A percentile compares a stretch with the other conserved stretches of the same genome.
These are phyloP conservation scores for Ecliptopera silaceata DNA, from an alignment of 2,888 invertebrate species.

Conservation along the genomic window DNA sequence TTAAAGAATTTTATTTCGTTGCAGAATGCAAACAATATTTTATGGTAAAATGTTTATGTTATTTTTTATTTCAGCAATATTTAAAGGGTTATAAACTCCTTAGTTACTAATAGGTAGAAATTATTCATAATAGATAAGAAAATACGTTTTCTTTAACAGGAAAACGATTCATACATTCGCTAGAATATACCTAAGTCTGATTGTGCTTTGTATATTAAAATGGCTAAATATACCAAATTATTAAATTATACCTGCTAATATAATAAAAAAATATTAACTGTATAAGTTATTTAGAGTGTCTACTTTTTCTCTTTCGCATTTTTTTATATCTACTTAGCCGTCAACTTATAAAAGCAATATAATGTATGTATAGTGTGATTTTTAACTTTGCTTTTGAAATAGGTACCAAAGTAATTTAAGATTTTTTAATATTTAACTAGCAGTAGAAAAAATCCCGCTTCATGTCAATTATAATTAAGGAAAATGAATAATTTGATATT, in stretches of 20 bases:
- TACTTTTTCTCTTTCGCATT: neutral
- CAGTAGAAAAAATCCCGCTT: slow-evolving; percentile 66
- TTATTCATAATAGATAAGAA: slow-evolving; percentile 38
- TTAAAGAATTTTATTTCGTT: slow-evolving; percentile 48
- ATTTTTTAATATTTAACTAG: slow-evolving; percentile 48
- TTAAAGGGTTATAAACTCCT: slow-evolving; percentile 68
- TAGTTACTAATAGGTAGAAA: slow-evolving; percentile 10
- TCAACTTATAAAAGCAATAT: slow-evolving; percentile 25
- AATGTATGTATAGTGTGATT: slow-evolving; percentile 11
- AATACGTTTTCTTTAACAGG: slow-evolving; percentile 63
- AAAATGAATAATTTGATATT: slow-evolving; percentile 56
- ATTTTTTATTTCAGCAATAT: slow-evolving; percentile 64
- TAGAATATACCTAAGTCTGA: slow-evolving; percentile 81
- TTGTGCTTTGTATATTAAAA: slow-evolving; percentile 75
- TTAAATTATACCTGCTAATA: slow-evolving; percentile 15
- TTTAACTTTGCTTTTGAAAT: slow-evolving; percentile 18
- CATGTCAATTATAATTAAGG: slow-evolving; percentile 78
- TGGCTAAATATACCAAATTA: slow-evolving; percentile 55
- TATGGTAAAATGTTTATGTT: slow-evolving; percentile 34
- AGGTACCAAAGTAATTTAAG: slow-evolving; percentile 62
- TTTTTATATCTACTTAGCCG: neutral
- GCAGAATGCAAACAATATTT: slow-evolving; percentile 31
- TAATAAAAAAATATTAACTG: slow-evolving; percentile 1
- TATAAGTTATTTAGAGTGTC: slow-evolving; percentile 11
- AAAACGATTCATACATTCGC: slow-evolving; percentile 75